phyloP scores from a whole-genome alignment of 1,140 invertebrate species.

The Caenorhabditis latens region DNA sequence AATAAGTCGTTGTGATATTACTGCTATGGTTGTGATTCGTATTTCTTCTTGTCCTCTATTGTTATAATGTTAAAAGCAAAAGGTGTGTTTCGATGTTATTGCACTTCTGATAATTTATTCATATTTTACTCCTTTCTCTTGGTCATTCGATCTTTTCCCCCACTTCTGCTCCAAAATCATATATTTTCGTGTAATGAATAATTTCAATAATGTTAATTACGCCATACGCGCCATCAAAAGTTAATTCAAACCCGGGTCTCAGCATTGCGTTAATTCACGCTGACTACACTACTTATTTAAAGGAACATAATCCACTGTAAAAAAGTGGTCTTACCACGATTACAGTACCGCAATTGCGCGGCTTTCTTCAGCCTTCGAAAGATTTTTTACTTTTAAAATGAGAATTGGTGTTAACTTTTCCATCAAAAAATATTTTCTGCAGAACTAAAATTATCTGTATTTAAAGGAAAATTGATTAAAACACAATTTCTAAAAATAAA shows the following conservation, averaged over 20 bases:
- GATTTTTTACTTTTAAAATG: not conserved
- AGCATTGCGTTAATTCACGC: not conserved
- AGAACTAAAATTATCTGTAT: not conserved
- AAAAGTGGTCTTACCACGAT: not conserved
- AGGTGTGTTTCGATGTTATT: not conserved
- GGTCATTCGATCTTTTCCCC: not conserved
- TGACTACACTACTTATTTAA: not conserved
- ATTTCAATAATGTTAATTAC: not conserved
- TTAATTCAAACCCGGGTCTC: no score
- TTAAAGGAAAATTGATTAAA: no score
- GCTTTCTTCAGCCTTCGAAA: not conserved
- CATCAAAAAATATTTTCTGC: not conserved
- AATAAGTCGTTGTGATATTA: slow-evolving; percentile 38
- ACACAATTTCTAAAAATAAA: no score
- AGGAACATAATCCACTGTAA: not conserved
- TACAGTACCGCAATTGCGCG: slow-evolving; percentile 14
- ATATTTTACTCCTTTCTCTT: not conserved
- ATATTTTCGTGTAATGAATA: slow-evolving; percentile 28
- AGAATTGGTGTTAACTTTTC: not conserved
- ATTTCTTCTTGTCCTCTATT: not conserved
- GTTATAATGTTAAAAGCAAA: not conserved
- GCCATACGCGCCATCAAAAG: no score
- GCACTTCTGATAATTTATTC: not conserved
- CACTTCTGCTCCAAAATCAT: slow-evolving; percentile 24
- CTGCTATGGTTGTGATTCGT: slow-evolving; percentile 39